Evolutionary conservation across 1,140 invertebrate genomes (phyloP), one percentile per base, ranked within the genome.

Genomic region (Adoxophyes honmai): DNA sequence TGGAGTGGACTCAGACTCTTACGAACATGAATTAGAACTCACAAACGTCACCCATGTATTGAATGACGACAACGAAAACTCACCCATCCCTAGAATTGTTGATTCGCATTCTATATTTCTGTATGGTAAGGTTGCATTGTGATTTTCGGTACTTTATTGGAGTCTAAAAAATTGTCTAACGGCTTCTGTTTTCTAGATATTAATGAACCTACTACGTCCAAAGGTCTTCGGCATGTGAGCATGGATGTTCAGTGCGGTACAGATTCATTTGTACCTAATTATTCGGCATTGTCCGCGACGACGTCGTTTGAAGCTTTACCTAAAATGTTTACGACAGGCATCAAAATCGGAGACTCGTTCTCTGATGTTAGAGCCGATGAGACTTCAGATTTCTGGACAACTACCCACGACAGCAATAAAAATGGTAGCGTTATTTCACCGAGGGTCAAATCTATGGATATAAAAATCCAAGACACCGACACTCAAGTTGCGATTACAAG

Each of bases 171-270:
- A n/a, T n/a, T n/a, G n/a, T n/a, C n/a, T n/a, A n/a, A n/a, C n/a
- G n/a, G 3, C 14, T 15, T 42, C 2, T 42, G 28, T 52, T 60
- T 73, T 78, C 64, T 59, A 88, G 85, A 86, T 74, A 70, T 84
- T 36, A 80, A 86, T 60, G 83, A 86, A 69, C 83, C 86, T 0
- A 84, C 73, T 55, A 88, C 86, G 33, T 88, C 86, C 9, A 84
- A 84, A 73, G 86, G 86, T 1, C 65, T 86, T 51, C 75, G 76
- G 13, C 76, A 81, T 35, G 35, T 74, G 4, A 75, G 70, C 36
- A 74, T 78, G 57, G 83, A 88, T 52, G 81, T 74, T 6, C 85
- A 88, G 59, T 88, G 86, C 60, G 79, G 86, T n/a, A 71, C 83
- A 3, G 85, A 86, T 55, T 35, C 60, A 37, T 53, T 48, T 1